These are phyloP conservation scores for Chrysomela aeneicollis DNA, from an alignment of 2,888 invertebrate genomes.

Conservation along the genomic window DNA sequence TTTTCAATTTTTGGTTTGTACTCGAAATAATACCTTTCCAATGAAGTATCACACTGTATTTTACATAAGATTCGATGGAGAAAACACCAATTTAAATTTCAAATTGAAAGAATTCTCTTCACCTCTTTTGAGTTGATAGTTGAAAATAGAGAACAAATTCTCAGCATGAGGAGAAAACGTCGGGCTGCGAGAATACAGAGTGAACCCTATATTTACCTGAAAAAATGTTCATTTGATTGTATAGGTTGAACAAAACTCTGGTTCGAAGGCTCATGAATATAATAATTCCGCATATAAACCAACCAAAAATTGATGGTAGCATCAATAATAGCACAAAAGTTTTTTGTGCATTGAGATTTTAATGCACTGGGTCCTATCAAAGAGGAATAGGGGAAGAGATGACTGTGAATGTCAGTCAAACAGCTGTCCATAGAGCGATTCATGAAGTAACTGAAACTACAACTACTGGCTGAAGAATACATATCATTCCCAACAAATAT, in stretches of 20 bases:
- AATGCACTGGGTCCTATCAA: background rate
- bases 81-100: no score
- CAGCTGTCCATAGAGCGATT: background rate
- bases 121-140: no score
- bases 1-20: no score
- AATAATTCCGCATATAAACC: constrained; percentile 1
- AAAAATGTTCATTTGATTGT: background rate
- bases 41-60: no score
- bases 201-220: background rate
- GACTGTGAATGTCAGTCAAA: background rate
- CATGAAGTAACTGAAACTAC: background rate
- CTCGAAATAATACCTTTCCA: no score
- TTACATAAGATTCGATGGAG: no score
- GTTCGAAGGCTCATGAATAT: constrained; percentile 2
- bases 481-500: background rate
- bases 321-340: background rate
- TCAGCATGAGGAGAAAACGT: background rate
- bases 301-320: constrained; percentile 7
- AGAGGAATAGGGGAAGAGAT: background rate
- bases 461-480: background rate
- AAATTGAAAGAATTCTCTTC: no score
- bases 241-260: background rate
- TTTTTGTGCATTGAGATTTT: constrained; percentile 2
- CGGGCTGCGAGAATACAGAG: background rate
- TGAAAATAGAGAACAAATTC: constrained; percentile 9